Base-by-base conservation (phyloP, 2,888 invertebrate species). In the Autographa gamma region DNA sequence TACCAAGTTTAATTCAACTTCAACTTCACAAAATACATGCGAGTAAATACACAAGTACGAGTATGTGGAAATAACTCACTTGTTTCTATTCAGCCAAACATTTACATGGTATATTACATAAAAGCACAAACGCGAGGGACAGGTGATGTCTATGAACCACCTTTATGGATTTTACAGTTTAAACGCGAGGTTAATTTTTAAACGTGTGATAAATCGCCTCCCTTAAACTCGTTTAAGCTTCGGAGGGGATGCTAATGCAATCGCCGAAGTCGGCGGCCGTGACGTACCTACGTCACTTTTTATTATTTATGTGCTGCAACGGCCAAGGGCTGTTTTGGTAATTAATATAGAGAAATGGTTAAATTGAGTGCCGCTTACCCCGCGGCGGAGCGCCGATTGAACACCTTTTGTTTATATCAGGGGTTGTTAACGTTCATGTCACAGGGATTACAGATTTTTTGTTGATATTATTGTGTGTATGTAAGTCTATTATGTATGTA, bases 211-310 rank as follows among this genome's bases (percentile, higher is more conserved):
- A 91, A 92, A 93, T 92, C 86, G 91, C 83, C 84, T 88, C 87
- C 87, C 88, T 89, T 88, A 85, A 86, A 89, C 88, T 89, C 90
- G 89, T 88, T 90, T 89, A 87, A 82, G 88, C 87, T 88, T 89
- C 72, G 80, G 77, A 85, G 89, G 90, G 90, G 89, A 85, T 89
- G 85, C 76, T 83, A 87, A 89, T 87, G 88, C 86, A 89, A 88
- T 89, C 87, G 89, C 76, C 66, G 79, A 87, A 90, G 80, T 85
- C 89, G 88, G 97, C 92, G 97, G 74, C 98, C 97, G 97, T 77
- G 99, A 99, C 95, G 99, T 81, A 85, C 79, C 48, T n/a, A 82
- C 90, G 87, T 89, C 88, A 89, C 89, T 91, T 91, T 91, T 91
- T 88, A 89, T 92, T 92, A 91, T 92, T 92, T 92, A 92, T 92